A percentile compares a stretch with the other conserved stretches of the same genome.
Evolutionary conservation across 37 sponge, comb jelly and placozoan species (phyloP).

Genomic region (Petrosia ficiformis): DNA sequence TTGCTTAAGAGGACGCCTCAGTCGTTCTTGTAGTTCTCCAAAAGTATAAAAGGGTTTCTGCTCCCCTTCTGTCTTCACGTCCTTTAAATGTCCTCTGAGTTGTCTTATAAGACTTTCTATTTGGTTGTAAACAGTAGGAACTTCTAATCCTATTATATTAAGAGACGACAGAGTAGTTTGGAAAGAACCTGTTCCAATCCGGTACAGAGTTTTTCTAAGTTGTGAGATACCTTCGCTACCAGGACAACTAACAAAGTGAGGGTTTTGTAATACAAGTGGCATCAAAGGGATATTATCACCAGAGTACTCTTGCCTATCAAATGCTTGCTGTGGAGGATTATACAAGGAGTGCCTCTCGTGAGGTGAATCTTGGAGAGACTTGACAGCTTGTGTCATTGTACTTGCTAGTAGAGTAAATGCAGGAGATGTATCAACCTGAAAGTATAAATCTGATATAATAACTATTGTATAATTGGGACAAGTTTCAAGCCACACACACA

Average conservation of each 20-base stretch:
- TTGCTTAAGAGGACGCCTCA: slow-evolving; percentile 10
- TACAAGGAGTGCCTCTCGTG: slow-evolving; percentile 17
- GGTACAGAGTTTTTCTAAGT: slow-evolving; percentile 37
- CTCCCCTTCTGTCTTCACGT: slow-evolving; percentile 13
- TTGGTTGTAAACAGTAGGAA: slow-evolving; percentile 32
- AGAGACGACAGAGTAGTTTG: background rate
- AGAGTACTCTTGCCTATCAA: slow-evolving; percentile 17
- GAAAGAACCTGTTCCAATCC: slow-evolving; percentile 8
- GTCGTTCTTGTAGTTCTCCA: slow-evolving; percentile 15
- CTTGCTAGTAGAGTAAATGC: slow-evolving; percentile 18
- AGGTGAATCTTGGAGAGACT: slow-evolving; percentile 26
- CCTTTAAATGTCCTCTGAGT: slow-evolving; percentile 10
- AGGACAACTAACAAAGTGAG: slow-evolving; percentile 48
- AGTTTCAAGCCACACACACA: too few relatives aligned
- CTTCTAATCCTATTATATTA: slow-evolving; percentile 25
- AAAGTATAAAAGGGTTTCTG: slow-evolving; percentile 36
- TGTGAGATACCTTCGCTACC: slow-evolving; percentile 33
- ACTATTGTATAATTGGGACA: too few relatives aligned
- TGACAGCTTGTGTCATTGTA: slow-evolving; percentile 18
- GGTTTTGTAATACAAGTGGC: slow-evolving; percentile 16
- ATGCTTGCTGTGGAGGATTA: background rate
- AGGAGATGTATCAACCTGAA: slow-evolving; percentile 3
- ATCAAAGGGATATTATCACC: slow-evolving; percentile 24
- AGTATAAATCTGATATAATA: too few relatives aligned
- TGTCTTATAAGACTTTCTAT: slow-evolving; percentile 25